Conservation (phyloP, 2,888 invertebrate genomes). For the Tipula lateralis region DNA sequence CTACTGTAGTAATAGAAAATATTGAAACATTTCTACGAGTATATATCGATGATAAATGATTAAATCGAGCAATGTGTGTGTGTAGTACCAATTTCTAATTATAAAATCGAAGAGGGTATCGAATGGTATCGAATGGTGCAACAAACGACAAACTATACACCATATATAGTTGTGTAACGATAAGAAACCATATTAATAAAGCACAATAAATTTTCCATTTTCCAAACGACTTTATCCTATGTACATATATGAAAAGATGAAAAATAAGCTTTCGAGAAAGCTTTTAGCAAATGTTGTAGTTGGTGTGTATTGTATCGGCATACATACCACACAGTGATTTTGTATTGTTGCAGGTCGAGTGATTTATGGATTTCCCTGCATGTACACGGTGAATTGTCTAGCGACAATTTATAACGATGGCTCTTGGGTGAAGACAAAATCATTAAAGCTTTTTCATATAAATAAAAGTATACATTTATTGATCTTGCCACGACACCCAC, state of each 20-base stretch:
- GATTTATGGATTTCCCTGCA: not conserved
- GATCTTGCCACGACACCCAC: slow-evolving; percentile 55
- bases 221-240: not conserved
- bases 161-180: not conserved
- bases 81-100: not conserved
- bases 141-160: not conserved
- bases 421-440: not conserved
- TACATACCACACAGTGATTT: not conserved
- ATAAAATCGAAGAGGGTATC: not conserved
- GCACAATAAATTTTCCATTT: not conserved
- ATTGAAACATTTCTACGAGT: not conserved
- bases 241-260: not conserved
- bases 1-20: no score
- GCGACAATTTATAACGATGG: not conserved
- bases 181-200: not conserved
- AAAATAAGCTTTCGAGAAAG: not conserved
- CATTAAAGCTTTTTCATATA: not conserved
- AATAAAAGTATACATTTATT: not conserved
- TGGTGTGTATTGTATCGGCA: not conserved
- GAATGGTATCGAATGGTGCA: not conserved
- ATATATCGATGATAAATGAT: not conserved
- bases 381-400: not conserved
- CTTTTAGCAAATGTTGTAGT: not conserved
- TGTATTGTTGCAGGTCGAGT: not conserved
- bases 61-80: not conserved